Evolutionary conservation across 2,113 vertebrate genomes (phyloP).

Genomic region (Lontra canadensis): DNA sequence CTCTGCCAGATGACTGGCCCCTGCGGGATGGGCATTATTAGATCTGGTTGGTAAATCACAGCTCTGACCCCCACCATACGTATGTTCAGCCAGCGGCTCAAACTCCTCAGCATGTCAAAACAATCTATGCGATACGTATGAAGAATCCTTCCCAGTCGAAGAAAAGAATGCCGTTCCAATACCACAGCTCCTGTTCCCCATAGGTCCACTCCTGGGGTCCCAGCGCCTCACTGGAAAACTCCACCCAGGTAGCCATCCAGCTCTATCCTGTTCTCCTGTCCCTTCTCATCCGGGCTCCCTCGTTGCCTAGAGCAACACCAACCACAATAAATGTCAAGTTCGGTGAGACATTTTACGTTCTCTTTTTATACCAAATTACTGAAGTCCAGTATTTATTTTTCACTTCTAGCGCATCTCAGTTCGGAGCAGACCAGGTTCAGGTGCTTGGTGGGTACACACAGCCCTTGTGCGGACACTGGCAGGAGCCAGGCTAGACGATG

Average conservation of each 20-base stretch:
- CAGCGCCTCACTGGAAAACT: accelerated
- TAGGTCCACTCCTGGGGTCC: not conserved
- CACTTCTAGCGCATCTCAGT: not conserved
- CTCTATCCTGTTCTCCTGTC: accelerated
- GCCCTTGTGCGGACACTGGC: accelerated
- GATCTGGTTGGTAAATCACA: not conserved
- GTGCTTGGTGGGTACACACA: accelerated
- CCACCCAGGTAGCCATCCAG: not conserved
- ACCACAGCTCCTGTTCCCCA: not conserved
- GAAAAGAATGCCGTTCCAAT: not conserved
- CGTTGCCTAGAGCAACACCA: no score
- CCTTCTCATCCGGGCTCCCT: accelerated
- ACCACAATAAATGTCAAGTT: not conserved
- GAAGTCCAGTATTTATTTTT: not conserved
- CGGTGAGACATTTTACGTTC: not conserved
- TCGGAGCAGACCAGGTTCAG: not conserved
- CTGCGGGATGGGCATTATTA: not conserved
- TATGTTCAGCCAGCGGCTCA: not conserved
- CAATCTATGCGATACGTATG: not conserved
- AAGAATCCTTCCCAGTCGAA: not conserved
- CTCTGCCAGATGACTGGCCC: not conserved
- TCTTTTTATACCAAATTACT: not conserved
- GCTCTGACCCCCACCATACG: not conserved
- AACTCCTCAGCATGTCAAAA: not conserved
- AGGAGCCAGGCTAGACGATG: not conserved